A percentile compares a stretch with the other conserved stretches of the same genome.
Conservation (phyloP, 1,140 invertebrate species). For the Cydia fagiglandana region DNA sequence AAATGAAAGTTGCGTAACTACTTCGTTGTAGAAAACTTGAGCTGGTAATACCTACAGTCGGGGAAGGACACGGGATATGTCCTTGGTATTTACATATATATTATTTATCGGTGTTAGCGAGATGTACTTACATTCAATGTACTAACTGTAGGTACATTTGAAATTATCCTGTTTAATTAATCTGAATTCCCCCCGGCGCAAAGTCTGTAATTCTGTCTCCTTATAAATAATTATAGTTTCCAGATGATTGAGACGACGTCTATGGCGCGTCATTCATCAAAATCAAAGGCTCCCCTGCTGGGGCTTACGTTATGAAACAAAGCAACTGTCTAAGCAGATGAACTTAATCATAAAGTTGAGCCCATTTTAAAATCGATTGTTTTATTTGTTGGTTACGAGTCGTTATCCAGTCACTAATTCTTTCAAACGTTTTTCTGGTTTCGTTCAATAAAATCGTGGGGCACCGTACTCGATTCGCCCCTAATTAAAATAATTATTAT, state of each 20-base stretch:
- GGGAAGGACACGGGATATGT: not conserved
- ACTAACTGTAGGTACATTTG: not conserved
- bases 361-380: not conserved
- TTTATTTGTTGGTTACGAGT: not conserved
- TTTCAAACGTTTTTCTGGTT: not conserved
- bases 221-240: conserved; percentile 19
- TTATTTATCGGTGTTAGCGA: too few species aligned
- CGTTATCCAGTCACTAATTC: not conserved
- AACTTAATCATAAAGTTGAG: not conserved
- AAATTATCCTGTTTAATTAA: not conserved
- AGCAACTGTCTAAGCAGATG: not conserved
- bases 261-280: not conserved
- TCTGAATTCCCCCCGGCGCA: not conserved
- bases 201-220: not conserved
- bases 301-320: not conserved
- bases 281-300: not conserved
- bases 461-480: not conserved
- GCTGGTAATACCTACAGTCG: not conserved
- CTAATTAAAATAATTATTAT: too few species aligned
- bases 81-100: not conserved
- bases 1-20: not conserved
- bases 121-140: not conserved
- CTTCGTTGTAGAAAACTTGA: not conserved
- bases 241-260: not conserved
- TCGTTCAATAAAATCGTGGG: too few species aligned